These are phyloP conservation scores for Dasyprocta punctata DNA, from an alignment of 2,113 vertebrate genomes.

Conservation along the genomic window DNA sequence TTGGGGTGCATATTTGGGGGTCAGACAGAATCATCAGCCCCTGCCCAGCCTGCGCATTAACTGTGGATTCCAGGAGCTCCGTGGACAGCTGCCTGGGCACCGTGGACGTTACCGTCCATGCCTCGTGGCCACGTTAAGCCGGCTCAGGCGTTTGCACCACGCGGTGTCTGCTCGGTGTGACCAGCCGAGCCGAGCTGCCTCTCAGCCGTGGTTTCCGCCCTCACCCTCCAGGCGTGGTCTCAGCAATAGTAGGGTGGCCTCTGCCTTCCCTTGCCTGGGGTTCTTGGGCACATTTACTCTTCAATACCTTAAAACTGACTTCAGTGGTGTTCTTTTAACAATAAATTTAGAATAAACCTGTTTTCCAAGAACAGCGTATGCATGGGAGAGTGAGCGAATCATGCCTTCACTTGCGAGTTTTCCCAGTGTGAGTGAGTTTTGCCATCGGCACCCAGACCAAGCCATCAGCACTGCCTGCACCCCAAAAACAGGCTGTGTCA, in stretches of 20 bases:
- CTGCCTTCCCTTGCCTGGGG: not conserved
- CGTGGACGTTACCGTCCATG: not conserved
- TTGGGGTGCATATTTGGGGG: not conserved
- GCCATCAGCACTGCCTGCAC: not conserved
- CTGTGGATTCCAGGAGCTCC: not conserved
- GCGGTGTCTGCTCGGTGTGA: not conserved
- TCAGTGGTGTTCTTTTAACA: too few species aligned
- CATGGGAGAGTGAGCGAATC: not conserved
- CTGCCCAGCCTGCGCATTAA: not conserved
- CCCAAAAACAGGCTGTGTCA: not conserved
- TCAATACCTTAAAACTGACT: not conserved
- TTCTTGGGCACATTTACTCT: not conserved
- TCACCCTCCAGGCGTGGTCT: not conserved
- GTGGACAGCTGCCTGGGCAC: not conserved
- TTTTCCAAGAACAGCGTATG: not conserved
- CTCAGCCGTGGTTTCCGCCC: not conserved
- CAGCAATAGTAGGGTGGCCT: not conserved
- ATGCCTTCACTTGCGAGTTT: not conserved
- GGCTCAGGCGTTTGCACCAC: not conserved
- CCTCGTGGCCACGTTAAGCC: too few species aligned
- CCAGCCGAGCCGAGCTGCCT: not conserved
- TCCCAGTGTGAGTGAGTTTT: not conserved
- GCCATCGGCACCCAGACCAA: not conserved
- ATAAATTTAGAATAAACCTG: not conserved
- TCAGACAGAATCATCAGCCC: not conserved